A percentile compares a stretch with the other conserved stretches of the same genome.
These are phyloP conservation scores for Xyliphius kryptos DNA, from an alignment of 2,113 vertebrate species.

Conservation along the genomic window DNA sequence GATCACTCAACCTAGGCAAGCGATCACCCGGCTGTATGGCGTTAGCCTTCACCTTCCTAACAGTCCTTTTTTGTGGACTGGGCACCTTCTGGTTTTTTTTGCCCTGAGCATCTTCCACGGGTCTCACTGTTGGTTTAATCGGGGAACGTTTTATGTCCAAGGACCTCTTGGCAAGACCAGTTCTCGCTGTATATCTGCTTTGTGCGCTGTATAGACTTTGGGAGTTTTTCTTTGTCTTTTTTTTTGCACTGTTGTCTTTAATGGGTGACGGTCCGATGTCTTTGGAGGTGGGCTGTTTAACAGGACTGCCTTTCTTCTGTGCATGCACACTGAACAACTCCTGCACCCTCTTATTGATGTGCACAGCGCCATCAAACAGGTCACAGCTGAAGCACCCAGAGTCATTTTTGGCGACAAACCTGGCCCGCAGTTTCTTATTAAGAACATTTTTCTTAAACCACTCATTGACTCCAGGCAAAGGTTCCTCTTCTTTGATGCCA, in stretches of 20 bases:
- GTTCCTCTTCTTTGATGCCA: slow-evolving; percentile 54
- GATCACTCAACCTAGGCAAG: slow-evolving; percentile 51
- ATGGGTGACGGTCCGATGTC: no score
- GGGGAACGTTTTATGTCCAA: no score
- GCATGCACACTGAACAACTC: slow-evolving; percentile 56
- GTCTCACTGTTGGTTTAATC: no score
- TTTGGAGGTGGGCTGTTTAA: neutral
- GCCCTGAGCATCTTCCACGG: no score
- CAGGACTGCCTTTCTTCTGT: slow-evolving; percentile 18
- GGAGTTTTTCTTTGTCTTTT: no score
- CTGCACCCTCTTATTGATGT: slow-evolving; percentile 74
- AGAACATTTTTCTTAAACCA: slow-evolving; percentile 70
- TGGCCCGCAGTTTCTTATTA: slow-evolving; percentile 68
- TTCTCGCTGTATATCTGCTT: no score
- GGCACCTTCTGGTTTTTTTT: neutral
- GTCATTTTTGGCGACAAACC: slow-evolving; percentile 59
- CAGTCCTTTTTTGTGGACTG: neutral
- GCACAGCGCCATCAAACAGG: slow-evolving; percentile 71
- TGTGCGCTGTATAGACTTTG: no score
- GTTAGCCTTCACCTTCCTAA: no score
- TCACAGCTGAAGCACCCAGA: slow-evolving; percentile 72
- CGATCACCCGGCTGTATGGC: no score
- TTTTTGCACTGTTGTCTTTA: no score
- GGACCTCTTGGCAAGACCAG: no score
- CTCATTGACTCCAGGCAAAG: slow-evolving; percentile 59